Base-by-base conservation (phyloP, 2,888 invertebrate species). In the Heliothis peltigera region DNA sequence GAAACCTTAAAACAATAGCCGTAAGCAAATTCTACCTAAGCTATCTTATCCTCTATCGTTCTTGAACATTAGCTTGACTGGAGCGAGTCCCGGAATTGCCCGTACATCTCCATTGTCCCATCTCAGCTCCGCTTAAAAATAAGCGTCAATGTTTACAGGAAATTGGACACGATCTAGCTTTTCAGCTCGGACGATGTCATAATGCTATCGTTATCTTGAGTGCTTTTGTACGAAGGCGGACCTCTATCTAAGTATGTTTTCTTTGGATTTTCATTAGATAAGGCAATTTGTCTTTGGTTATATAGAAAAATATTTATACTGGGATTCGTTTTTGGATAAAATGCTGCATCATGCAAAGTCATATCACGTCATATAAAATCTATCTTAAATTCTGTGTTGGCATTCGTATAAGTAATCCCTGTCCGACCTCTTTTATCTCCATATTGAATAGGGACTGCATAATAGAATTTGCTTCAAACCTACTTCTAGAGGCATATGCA, bases 111-210 rank as follows among this genome's bases (percentile, higher is more conserved):
- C 54, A 51, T 66, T 47, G 54, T 46, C 19, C 25, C 43, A 60
- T 64, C 57, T 57, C 56, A 58, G 44, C 21, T 19, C 42, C 64
- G 49, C 22, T 69, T 76, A 73, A 67, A 79, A 76, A 76, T 76
- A 70, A 61, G 70, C 59, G 60, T 1, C 59, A 52, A 60, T 72
- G 75, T 69, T 71, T 71, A 61, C 54, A 62, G 57, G 75, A 71
- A 68, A 71, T 74, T 71, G 69, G 69, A 74, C 57, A 68, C 48
- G 61, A 74, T 58, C 68, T 66, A 54, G 61, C 74, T 73, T 53
- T 43, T 47, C 52, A 70, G 74, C 48, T 53, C 8, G 18, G 19
- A 22, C 43, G 52, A 32, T 43, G 55, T 44, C 44, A 68, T 74
- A 74, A 61, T 67, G 35, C 49, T 68, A 55, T 71, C 75, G 49